phyloP scores from a whole-genome alignment of 2,888 invertebrate species.

The Caenorhabditis macrosperma region DNA sequence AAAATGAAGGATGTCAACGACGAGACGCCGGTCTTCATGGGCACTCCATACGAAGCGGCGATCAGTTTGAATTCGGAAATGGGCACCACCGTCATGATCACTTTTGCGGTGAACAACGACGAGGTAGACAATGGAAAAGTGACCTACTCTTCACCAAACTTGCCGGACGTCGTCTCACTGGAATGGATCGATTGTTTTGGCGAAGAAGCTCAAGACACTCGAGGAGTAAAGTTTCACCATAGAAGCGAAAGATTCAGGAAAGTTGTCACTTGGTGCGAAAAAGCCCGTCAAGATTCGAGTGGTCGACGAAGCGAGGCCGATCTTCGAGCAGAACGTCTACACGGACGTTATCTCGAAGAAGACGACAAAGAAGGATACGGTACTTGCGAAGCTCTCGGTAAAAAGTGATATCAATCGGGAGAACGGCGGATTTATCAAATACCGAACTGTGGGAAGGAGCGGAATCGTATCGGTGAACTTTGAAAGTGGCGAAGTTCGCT shows the following conservation, averaged over 20 bases:
- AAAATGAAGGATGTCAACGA: slow-evolving; percentile 92
- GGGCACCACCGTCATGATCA: slow-evolving; percentile 81
- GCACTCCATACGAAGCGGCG: slow-evolving; percentile 92
- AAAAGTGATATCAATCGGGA: slow-evolving; percentile 19
- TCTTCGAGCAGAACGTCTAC: slow-evolving; percentile 92
- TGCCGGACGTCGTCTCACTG: slow-evolving; percentile 48
- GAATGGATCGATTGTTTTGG: slow-evolving; percentile 54
- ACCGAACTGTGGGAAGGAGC: background rate
- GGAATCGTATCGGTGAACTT: slow-evolving; percentile 41
- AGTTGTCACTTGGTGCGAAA: slow-evolving; percentile 84
- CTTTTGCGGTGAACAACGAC: slow-evolving; percentile 92
- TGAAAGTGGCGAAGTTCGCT: slow-evolving; percentile 83
- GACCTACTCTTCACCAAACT: slow-evolving; percentile 83
- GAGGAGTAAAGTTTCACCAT: slow-evolving; percentile 63
- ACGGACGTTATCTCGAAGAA: slow-evolving; percentile 82
- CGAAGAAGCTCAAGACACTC: background rate
- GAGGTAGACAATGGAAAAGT: slow-evolving; percentile 90
- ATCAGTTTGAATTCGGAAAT: slow-evolving; percentile 85
- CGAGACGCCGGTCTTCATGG: slow-evolving; percentile 94
- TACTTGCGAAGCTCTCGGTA: slow-evolving; percentile 59
- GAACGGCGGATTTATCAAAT: slow-evolving; percentile 33
- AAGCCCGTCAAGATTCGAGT: slow-evolving; percentile 88
- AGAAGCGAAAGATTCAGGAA: slow-evolving; percentile 55
- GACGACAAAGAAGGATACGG: slow-evolving; percentile 30
- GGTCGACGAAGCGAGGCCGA: slow-evolving; percentile 93